These are phyloP conservation scores for Bicyclus anynana DNA, from an alignment of 1,140 invertebrate species.

Conservation along the genomic window DNA sequence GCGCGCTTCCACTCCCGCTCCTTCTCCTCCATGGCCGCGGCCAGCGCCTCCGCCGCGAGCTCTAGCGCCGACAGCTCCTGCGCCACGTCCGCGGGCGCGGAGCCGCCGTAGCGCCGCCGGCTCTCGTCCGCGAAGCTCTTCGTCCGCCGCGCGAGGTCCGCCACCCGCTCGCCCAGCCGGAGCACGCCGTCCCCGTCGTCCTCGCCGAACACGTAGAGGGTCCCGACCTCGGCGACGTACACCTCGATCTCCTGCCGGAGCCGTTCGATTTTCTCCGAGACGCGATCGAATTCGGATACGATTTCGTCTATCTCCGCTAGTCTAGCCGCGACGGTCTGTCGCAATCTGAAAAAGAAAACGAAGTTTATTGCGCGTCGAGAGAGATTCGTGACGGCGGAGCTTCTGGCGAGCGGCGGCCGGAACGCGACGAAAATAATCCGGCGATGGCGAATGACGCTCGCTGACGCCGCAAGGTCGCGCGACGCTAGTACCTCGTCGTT, in stretches of 20 bases:
- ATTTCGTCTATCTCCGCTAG: conserved; percentile 72
- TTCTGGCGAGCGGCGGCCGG: conserved; percentile 55
- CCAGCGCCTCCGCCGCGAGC: conserved; percentile 87
- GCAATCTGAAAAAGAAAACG: conserved; percentile 67
- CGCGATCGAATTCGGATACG: conserved; percentile 69
- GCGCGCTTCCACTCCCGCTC: conserved; percentile 91
- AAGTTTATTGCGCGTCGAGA: conserved; percentile 35
- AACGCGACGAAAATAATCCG: conserved; percentile 68
- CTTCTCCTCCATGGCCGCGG: conserved; percentile 90
- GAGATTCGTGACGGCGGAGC: conserved; percentile 30
- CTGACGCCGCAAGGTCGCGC: conserved; percentile 67
- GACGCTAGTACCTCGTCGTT: conserved; percentile 57
- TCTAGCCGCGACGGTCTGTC: conserved; percentile 71
- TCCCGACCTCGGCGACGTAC: conserved; percentile 79
- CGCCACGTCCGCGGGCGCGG: conserved; percentile 85
- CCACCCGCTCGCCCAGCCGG: conserved; percentile 74
- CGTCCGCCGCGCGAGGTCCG: conserved; percentile 77
- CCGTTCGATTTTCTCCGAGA: conserved; percentile 80
- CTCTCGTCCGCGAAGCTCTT: conserved; percentile 81
- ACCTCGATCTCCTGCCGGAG: conserved; percentile 81
- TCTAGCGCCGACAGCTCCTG: conserved; percentile 87
- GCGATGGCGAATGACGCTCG: conserved; percentile 51
- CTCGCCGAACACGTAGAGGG: conserved; percentile 86
- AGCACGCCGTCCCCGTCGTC: conserved; percentile 79
- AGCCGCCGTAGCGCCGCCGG: conserved; percentile 82